Evolutionary conservation across 2,888 invertebrate species (phyloP), one percentile per base, ranked within the genome.

Genomic region (Ephialtes manifestator): DNA sequence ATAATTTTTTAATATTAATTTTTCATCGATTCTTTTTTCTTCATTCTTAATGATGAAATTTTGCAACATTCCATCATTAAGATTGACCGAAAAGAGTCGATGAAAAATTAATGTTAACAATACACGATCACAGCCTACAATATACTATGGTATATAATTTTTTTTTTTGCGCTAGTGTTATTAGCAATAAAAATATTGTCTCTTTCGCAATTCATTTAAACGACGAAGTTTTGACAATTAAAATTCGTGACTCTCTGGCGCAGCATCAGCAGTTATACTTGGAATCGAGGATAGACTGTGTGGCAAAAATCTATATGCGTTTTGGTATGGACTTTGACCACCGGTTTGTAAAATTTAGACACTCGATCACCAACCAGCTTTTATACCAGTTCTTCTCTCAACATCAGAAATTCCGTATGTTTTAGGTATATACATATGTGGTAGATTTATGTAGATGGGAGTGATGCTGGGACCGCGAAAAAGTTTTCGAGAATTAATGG

Each of bases 151-250:
- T n/a, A n/a, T n/a, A n/a, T n/a, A n/a, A n/a, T n/a, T n/a, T n/a
- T n/a, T n/a, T n/a, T n/a, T n/a, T n/a, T n/a, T n/a, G n/a, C n/a
- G n/a, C n/a, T 0, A 28, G 15, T 28, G 13, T 39, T 24, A 68
- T 48, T 18, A 63, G 13, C 11, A 48, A n/a, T 31, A 28, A 68
- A 68, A 68, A 48, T 68, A 68, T 68, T 28, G 4, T 39, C 13
- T 55, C 55, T 10, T n/a, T 31, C 18, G 68, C 8, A 68, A 68
- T 48, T 46, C 68, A 18, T 8, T 24, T 28, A 20, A 13, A 24
- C 10, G 70, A 70, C 70, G 53, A 70, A 35, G 35, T 70, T 53
- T 53, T 53, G 11, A 35, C 18, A 51, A 70, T 53, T 53, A 31
- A 67, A 11, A 53, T 18, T 11, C 20, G 65, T 20, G 35, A 24